Evolutionary conservation across 2,797 vertebrate genomes (phyloP).

Genomic region (Balearica regulorum): DNA sequence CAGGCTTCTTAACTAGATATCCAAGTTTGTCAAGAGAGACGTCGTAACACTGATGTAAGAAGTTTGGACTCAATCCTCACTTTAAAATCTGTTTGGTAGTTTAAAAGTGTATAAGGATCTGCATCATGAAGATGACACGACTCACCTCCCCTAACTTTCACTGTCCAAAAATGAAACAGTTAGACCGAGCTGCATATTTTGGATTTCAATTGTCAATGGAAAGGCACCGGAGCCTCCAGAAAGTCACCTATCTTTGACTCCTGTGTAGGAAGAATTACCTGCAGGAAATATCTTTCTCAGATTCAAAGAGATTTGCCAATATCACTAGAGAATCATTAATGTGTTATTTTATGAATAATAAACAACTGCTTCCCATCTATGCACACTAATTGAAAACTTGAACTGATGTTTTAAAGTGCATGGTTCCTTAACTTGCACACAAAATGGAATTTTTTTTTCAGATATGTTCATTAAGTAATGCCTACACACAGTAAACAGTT

Average conservation of each 20-base stretch:
- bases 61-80: not conserved
- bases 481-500: fast-evolving
- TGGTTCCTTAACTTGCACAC: not conserved
- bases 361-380: not conserved
- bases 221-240: not conserved
- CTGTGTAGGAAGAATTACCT: not conserved
- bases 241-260: not conserved
- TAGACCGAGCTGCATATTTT: not conserved
- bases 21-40: not conserved
- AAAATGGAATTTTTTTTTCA: not conserved
- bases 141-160: not conserved
- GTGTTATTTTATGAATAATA: not conserved
- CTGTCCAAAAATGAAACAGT: not conserved
- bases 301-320: not conserved
- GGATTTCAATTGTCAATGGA: not conserved
- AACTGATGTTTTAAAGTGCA: not conserved
- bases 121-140: not conserved
- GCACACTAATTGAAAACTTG: not conserved
- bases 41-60: not conserved
- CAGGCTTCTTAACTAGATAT: not conserved
- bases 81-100: not conserved
- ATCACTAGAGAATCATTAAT: not conserved
- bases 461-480: not conserved
- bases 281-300: not conserved
- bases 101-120: not conserved